Base-by-base conservation (phyloP, 2,113 vertebrate species). In the Gambusia affinis region DNA sequence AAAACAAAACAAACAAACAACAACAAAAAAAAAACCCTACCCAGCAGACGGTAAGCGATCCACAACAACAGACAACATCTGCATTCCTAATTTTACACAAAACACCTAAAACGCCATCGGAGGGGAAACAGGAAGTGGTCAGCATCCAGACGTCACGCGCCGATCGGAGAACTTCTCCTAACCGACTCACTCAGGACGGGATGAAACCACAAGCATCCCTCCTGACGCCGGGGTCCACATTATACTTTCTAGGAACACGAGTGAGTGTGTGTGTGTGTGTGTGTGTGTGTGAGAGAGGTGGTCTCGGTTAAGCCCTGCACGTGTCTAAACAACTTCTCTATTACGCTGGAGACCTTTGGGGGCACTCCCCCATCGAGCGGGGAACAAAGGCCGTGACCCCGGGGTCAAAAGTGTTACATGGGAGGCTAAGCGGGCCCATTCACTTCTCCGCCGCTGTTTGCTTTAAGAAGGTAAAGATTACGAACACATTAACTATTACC, bases 401-500 rank as follows among this genome's bases (percentile, higher is more conserved):
- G 4, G 76, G 96, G 95, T 96, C 95, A 97, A 93, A 95, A 94
- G 95, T 84, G 95, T 95, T 94, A 96, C 94, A 94, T 84, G 91
- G 94, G 94, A 95, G 95, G 95, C 93, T 90, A 84, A 94, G 95
- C 93, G 92, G 93, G 89, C 80, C 90, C 93, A 95, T 95, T 95
- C 94, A 94, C 47, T 94, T 72, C 72, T 90, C 85, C 88, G 87
- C 91, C 88, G 85, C 93, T 97, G 96, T 97, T 97, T 96, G 96
- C 95, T 96, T 96, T 96, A 94, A 95, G 94, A 95, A 96, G 96
- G 95, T 96, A 96, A 96, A 97, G 96, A 96, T 96, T 95, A 95
- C 92, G 87, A 95, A 96, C 95, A 96, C 95, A 96, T 96, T 96
- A 96, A 96, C 95, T 96, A 95, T 95, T 94, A 91, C 93, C 92